These are phyloP conservation scores for Matsumyia berberina DNA, from an alignment of 2,888 invertebrate species.

Conservation along the genomic window DNA sequence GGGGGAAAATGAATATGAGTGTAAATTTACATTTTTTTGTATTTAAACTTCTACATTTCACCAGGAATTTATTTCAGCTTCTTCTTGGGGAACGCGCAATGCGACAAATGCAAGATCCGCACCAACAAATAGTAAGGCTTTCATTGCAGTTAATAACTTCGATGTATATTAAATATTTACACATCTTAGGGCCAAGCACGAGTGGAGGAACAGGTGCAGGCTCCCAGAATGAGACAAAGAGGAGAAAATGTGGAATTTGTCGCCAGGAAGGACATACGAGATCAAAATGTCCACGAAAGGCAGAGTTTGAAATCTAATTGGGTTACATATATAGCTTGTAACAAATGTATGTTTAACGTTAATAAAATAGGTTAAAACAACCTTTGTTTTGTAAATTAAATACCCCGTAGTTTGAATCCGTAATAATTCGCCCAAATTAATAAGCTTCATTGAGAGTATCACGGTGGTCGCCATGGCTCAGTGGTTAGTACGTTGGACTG, in stretches of 20 bases:
- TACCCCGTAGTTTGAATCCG: too few relatives aligned
- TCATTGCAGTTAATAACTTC: background rate
- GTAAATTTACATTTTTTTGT: conserved; percentile 3
- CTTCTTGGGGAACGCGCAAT: conserved; percentile 74
- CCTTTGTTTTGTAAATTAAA: background rate
- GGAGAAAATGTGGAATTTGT: conserved; percentile 90
- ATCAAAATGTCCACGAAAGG: conserved; percentile 85
- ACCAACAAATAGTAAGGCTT: conserved; percentile 37
- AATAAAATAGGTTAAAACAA: background rate
- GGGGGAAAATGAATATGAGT: conserved; percentile 71
- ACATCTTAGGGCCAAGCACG: conserved; percentile 79
- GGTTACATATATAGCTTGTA: background rate
- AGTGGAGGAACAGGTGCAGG: conserved; percentile 58
- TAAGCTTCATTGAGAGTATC: too few relatives aligned
- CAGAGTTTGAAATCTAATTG: conserved; percentile 77
- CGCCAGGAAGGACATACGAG: conserved; percentile 89
- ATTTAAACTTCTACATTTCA: background rate
- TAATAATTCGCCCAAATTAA: too few relatives aligned
- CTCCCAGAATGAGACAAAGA: conserved; percentile 48
- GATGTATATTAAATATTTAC: background rate
- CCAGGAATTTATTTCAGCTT: conserved; percentile 3
- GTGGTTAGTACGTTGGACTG: too few relatives aligned
- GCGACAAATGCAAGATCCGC: conserved; percentile 3
- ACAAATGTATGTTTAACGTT: background rate
- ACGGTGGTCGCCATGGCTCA: too few relatives aligned